Evolutionary conservation across 2,888 invertebrate genomes (phyloP).

Genomic region (Drosophila putrida): DNA sequence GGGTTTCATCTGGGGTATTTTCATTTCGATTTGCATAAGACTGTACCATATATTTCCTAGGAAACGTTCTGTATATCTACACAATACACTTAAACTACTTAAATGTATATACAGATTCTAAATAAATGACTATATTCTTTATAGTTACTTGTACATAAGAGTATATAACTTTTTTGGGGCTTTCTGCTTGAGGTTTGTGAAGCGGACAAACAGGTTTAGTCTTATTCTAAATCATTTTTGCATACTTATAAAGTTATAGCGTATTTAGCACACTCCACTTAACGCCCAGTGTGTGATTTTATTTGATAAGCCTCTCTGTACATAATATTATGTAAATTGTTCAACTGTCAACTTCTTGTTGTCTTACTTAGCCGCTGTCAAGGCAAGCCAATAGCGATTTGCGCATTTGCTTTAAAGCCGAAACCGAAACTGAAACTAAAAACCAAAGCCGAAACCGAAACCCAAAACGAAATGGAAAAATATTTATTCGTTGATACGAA

Average conservation of each 20-base stretch:
- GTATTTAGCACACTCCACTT: conserved; percentile 70
- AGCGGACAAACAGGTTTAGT: conserved; percentile 61
- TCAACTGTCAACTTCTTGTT: conserved; percentile 54
- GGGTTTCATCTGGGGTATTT: conserved; percentile 32
- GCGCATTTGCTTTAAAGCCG: conserved; percentile 33
- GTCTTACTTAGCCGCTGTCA: conserved; percentile 55
- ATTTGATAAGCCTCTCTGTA: conserved; percentile 60
- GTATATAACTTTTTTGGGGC: conserved; percentile 1
- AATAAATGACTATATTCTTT: not conserved
- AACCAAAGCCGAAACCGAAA: conserved; percentile 2
- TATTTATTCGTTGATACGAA: conserved; percentile 11
- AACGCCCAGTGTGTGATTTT: conserved; percentile 43
- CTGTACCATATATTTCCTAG: conserved; percentile 64
- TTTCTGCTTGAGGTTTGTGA: conserved; percentile 31
- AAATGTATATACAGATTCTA: not conserved
- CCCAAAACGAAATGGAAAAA: conserved; percentile 10
- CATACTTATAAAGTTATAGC: conserved; percentile 41
- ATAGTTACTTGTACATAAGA: not conserved
- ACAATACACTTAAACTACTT: conserved; percentile 9
- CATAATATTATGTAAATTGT: conserved; percentile 62
- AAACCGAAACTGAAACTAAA: conserved; percentile 8
- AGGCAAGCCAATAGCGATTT: conserved; percentile 49
- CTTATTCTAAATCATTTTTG: conserved; percentile 38
- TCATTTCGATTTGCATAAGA: conserved; percentile 66
- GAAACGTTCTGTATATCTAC: conserved; percentile 49